Evolutionary conservation across 1,140 invertebrate species (phyloP).

Genomic region (Cephus cinctus): DNA sequence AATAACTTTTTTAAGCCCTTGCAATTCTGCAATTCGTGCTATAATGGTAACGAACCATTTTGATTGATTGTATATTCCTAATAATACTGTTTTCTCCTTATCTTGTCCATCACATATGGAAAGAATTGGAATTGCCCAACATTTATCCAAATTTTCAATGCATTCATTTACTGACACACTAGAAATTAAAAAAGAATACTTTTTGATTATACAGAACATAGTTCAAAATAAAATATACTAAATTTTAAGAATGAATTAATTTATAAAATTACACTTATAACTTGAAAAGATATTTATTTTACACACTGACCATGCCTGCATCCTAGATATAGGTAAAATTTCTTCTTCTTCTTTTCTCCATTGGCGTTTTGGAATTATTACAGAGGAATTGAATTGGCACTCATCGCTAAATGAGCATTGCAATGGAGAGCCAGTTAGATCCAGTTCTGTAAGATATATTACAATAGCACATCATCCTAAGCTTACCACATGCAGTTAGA

Average conservation of each 20-base stretch:
- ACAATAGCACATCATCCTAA: neutral
- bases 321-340: slow-evolving; percentile 25
- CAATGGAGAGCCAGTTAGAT: slow-evolving; percentile 37
- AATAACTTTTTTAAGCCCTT: slow-evolving; percentile 20
- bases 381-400: slow-evolving; percentile 28
- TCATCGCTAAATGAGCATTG: slow-evolving; percentile 30
- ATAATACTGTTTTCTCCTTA: slow-evolving; percentile 24
- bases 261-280: neutral
- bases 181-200: slow-evolving; percentile 9
- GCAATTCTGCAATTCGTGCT: slow-evolving; percentile 16
- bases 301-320: slow-evolving; percentile 27
- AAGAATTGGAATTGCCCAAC: slow-evolving; percentile 30
- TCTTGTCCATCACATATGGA: slow-evolving; percentile 34
- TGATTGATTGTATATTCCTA: slow-evolving; percentile 28
- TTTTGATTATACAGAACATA: slow-evolving; percentile 1
- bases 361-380: slow-evolving; percentile 19
- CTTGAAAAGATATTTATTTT: neutral
- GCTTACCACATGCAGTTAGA: neutral
- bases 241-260: neutral
- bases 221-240: neutral
- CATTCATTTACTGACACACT: slow-evolving; percentile 21
- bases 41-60: slow-evolving; percentile 33
- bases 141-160: slow-evolving; percentile 12
- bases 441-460: slow-evolving; percentile 21
- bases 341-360: slow-evolving; percentile 36